Evolutionary conservation across 2,113 vertebrate genomes (phyloP).

Genomic region (Syngnathus floridae): DNA sequence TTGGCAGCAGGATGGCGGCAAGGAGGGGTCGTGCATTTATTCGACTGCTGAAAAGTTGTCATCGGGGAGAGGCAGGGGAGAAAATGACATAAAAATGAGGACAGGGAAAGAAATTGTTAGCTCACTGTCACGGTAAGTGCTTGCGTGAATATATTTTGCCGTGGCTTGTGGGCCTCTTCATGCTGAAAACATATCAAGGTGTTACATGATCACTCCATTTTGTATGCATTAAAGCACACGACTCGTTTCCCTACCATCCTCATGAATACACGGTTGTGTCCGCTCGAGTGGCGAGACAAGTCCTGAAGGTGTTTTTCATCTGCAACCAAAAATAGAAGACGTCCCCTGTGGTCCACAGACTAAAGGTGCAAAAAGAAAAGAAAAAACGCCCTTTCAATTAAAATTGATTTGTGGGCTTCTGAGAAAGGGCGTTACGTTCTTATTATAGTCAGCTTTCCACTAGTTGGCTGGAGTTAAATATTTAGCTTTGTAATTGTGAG

Average conservation of each 20-base stretch:
- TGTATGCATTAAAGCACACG: too few relatives aligned
- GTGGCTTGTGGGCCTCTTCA: constrained; percentile 6
- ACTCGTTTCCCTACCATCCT: constrained; percentile 2
- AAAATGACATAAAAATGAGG: constrained; percentile 19
- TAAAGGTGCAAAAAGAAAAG: neutral
- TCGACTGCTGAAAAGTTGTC: constrained; percentile 37
- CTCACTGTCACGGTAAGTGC: neutral
- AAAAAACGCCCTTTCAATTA: neutral
- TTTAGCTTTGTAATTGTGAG: neutral
- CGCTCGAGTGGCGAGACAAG: neutral
- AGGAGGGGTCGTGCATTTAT: constrained; percentile 34
- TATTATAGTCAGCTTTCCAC: neutral
- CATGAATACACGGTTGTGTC: neutral
- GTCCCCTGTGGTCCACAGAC: neutral
- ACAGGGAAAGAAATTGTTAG: constrained; percentile 29
- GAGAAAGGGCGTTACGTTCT: neutral
- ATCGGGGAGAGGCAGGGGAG: constrained; percentile 22
- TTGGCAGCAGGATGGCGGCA: constrained; percentile 38
- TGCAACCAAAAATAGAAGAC: neutral
- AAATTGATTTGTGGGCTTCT: neutral
- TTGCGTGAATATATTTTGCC: neutral
- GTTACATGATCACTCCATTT: constrained; percentile 13
- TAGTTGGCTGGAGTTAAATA: neutral
- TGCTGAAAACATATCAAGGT: constrained; percentile 59
- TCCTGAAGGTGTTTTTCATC: neutral